Base-by-base conservation (phyloP, 2,797 vertebrate species). In the Pitangus sulphuratus region DNA sequence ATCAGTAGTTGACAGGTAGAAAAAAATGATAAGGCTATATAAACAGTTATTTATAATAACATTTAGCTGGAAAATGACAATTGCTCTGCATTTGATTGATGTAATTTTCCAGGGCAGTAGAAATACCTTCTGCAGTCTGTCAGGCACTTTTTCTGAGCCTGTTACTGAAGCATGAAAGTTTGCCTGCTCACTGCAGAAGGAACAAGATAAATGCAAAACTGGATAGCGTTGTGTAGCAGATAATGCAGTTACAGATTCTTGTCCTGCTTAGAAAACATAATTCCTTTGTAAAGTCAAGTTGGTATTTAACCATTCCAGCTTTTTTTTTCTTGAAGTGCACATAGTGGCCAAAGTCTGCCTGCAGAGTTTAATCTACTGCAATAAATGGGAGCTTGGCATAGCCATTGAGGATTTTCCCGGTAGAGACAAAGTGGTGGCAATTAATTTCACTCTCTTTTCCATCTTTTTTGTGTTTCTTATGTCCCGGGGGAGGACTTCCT, bases 21-120 rank as follows among this genome's bases (percentile, higher is more conserved):
- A 97, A 92, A 89, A 96, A 96, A 95, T 70, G 48, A 95, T 96
- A 97, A 97, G 95, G 95, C 96, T 88, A 81, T 93, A 84, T 80
- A 98, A 97, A 97, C 82, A 95, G 89, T 97, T 97, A 98, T 97
- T 98, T 98, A 93, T 97, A 97, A 97, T 79, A 96, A 93, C 93
- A 96, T 97, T 98, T 98, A 98, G 93, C 94, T 96, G 94, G 84
- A 95, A 97, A 96, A 88, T 95, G 77, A 88, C 87, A 96, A 71
- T 96, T 20, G 4, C 87, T 97, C 91, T 82, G 82, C 57, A 40
- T 97, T 97, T 98, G 89, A 97, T 97, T 97, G 96, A 96, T 96
- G 72, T 70, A 50, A 93, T 97, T 96, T 96, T 97, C 91, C 84
- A 84, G 91, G 78, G 81, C 54, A 95, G 51, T 33, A 88, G 84